A percentile compares a stretch with the other conserved stretches of the same genome.
Conservation (phyloP, 2,888 invertebrate genomes). For the Caenorhabditis sp. region DNA sequence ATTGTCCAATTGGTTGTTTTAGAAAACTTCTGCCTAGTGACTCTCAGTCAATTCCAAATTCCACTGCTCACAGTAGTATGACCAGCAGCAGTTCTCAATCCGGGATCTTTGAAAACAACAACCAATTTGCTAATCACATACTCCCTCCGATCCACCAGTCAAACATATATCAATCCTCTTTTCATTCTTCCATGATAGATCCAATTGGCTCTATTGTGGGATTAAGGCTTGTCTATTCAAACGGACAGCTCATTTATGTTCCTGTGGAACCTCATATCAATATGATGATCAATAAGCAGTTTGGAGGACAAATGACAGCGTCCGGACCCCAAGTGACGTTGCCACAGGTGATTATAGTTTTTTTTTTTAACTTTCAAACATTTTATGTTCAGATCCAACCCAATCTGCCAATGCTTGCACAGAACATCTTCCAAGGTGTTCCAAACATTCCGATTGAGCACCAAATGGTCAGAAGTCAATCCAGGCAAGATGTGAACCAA, state of each 20-base stretch:
- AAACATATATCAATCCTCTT: slow-evolving; percentile 52
- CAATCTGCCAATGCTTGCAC: slow-evolving; percentile 29
- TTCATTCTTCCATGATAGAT: slow-evolving; percentile 70
- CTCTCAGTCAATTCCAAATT: slow-evolving; percentile 15
- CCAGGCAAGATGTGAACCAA: slow-evolving; percentile 35
- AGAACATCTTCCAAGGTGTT: slow-evolving; percentile 14
- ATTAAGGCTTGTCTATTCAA: slow-evolving; percentile 65
- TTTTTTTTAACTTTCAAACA: not conserved
- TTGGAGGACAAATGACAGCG: slow-evolving; percentile 42
- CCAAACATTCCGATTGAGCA: not conserved
- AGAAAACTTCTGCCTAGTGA: slow-evolving; percentile 30
- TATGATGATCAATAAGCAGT: slow-evolving; percentile 72
- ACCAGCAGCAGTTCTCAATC: slow-evolving; percentile 20
- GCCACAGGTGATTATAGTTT: slow-evolving; percentile 23
- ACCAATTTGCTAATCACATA: slow-evolving; percentile 24
- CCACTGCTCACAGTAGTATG: slow-evolving; percentile 14
- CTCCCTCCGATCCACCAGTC: slow-evolving; percentile 55
- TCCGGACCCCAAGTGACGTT: not conserved
- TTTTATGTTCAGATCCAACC: slow-evolving; percentile 37
- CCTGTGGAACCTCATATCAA: slow-evolving; percentile 75
- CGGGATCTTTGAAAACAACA: slow-evolving; percentile 47
- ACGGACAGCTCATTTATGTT: slow-evolving; percentile 70
- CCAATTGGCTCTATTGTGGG: slow-evolving; percentile 72
- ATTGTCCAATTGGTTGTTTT: not conserved
- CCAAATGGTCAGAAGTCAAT: slow-evolving; percentile 23